Percentiles rank a stretch among this genome's conserved stretches.
Conservation (phyloP, 53 echinoderm and acorn worm species). For the Zoroaster sp. region DNA sequence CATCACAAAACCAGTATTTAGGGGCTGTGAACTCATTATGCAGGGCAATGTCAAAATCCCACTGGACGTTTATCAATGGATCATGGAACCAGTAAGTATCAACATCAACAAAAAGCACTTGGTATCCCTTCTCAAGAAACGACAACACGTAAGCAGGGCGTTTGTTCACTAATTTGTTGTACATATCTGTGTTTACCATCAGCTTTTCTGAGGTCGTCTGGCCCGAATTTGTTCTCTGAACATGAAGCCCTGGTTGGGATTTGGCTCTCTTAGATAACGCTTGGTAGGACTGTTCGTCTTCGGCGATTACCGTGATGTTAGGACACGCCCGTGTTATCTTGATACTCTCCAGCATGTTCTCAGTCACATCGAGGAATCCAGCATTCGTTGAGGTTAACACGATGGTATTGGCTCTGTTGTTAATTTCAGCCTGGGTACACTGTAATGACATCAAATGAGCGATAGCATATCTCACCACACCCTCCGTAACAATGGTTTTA, state of each 20-base stretch:
- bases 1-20: neutral
- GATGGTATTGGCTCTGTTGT: too few relatives aligned
- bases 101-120: conserved; percentile 18
- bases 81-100: conserved; percentile 38
- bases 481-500: too few relatives aligned
- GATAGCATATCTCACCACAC: too few relatives aligned
- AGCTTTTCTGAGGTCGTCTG: neutral
- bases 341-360: conserved; percentile 26
- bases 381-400: conserved; percentile 14
- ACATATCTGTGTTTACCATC: neutral
- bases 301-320: conserved; percentile 26
- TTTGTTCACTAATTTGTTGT: neutral
- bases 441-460: too few relatives aligned
- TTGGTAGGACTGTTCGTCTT: neutral
- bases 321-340: neutral
- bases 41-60: conserved; percentile 8
- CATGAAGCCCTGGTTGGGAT: neutral
- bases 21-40: neutral
- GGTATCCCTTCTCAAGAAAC: conserved; percentile 11
- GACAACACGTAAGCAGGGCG: conserved; percentile 5
- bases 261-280: neutral
- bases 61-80: conserved; percentile 9
- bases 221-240: neutral
- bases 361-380: neutral
- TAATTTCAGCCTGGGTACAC: too few relatives aligned